These are phyloP conservation scores for Drosophila siamana DNA, from an alignment of 2,888 invertebrate genomes.

Conservation along the genomic window DNA sequence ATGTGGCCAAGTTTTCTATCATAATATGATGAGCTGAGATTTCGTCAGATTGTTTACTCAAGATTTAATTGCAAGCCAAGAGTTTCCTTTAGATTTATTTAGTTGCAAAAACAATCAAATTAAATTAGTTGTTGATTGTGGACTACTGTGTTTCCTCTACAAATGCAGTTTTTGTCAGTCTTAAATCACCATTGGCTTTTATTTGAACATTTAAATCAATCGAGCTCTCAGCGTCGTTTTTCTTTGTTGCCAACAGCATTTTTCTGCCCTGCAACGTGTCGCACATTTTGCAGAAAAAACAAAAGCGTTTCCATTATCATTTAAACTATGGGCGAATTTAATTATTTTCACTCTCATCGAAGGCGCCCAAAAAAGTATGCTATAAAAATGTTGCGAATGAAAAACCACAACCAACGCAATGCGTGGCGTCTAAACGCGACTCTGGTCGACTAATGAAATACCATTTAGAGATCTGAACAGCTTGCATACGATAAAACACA, in stretches of 20 bases:
- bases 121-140: neutral
- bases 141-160: neutral
- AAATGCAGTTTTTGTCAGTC: neutral
- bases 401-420: conserved; percentile 9
- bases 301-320: conserved; percentile 53
- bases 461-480: neutral
- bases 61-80: conserved; percentile 1
- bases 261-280: neutral
- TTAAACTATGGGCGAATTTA: conserved; percentile 63
- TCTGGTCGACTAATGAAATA: neutral
- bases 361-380: conserved; percentile 46
- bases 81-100: neutral
- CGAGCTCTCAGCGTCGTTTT: neutral
- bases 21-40: conserved; percentile 3
- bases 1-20: conserved; percentile 2
- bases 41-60: conserved; percentile 2
- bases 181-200: neutral
- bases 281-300: neutral
- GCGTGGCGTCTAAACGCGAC: neutral
- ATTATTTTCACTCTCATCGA: conserved; percentile 57
- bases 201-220: neutral
- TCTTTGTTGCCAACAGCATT: neutral
- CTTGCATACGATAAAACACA: no score
- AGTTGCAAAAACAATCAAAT: neutral
- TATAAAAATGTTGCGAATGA: conserved; percentile 9